A percentile compares a stretch with the other conserved stretches of the same genome.
These are phyloP conservation scores for Iselma pallidipennis DNA, from an alignment of 2,888 invertebrate species.

Conservation along the genomic window DNA sequence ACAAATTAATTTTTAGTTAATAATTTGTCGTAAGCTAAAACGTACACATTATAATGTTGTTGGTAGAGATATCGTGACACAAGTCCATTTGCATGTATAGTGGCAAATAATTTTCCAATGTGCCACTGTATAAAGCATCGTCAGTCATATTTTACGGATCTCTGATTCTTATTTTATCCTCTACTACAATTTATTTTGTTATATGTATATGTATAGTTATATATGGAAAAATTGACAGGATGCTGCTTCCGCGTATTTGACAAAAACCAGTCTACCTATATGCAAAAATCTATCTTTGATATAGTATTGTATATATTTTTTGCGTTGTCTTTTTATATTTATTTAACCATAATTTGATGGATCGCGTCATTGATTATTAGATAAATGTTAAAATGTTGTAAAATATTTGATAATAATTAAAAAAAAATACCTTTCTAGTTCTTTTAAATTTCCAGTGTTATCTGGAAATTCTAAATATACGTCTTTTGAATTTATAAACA, in stretches of 20 bases:
- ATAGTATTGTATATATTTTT: neutral
- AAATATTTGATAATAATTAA: constrained; percentile 24
- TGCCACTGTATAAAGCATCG: constrained; percentile 27
- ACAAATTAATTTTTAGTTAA: constrained; percentile 20
- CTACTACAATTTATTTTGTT: constrained; percentile 11
- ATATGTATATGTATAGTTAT: constrained; percentile 1
- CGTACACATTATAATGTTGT: constrained; percentile 11
- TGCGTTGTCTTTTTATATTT: neutral
- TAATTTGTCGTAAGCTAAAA: constrained; percentile 19
- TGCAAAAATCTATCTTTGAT: neutral
- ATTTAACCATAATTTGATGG: neutral
- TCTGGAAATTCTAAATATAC: constrained; percentile 18
- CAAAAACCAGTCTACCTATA: constrained; percentile 8
- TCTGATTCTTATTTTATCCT: constrained; percentile 21
- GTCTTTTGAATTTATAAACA: constrained; percentile 29
- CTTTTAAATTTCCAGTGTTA: neutral
- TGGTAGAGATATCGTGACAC: constrained; percentile 24
- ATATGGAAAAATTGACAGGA: constrained; percentile 11
- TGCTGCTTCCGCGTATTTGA: constrained; percentile 10
- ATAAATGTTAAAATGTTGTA: constrained; percentile 17
- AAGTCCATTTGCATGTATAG: constrained; percentile 28
- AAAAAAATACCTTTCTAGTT: constrained; percentile 9
- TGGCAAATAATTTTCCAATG: constrained; percentile 28
- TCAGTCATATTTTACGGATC: constrained; percentile 24
- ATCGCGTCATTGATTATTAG: too few species aligned